Base-by-base conservation (phyloP, 2,113 vertebrate genomes). In the Eulemur rufifrons region DNA sequence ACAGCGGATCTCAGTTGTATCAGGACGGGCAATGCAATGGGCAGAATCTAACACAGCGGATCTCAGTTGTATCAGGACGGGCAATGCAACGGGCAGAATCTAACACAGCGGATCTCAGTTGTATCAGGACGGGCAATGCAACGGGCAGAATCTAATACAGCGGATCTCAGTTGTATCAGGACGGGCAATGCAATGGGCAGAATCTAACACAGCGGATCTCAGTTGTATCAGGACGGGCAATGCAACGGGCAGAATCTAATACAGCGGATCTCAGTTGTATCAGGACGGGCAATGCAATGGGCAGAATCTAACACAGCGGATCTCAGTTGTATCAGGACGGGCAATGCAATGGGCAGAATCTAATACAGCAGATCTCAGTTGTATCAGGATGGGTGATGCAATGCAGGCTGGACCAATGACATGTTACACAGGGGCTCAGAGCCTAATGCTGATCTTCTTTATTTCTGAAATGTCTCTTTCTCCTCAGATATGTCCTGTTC, bases 381-480 rank as follows among this genome's bases (percentile, higher is more conserved):
- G 2, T 4, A 9, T 34, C 2, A 42, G 20, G 15, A 54, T 0
- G 23, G 86, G 21, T 39, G 39, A 8, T 1, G 10, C 6, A 39
- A 5, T 0, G 6, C 8, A n/a, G 68, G 6, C 42, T 39, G 66
- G n/a, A 59, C 69, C 42, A 25, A 6, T 0, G 3, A n/a, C 45
- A 6, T 7, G 6, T 29, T 42, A 45, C 32, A n/a, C 68, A 34
- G 50, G 61, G 25, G 6, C 61, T 68, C 10, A 27, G 56, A 10
- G 42, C 47, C 32, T 37, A 20, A 23, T 8, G 9, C 7, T 64
- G 64, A 37, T 97, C 95, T 97, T 74, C 63, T 12, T 95, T 93
- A 92, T 74, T 83, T 82, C 39, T 84, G 34, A 45, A 61, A 20
- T 47, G 54, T 59, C 52, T 95, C 32, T 89, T 97, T 61, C 42